Evolutionary conservation across 2,113 vertebrate genomes (phyloP).

Genomic region (Ornithorhynchus anatinus): DNA sequence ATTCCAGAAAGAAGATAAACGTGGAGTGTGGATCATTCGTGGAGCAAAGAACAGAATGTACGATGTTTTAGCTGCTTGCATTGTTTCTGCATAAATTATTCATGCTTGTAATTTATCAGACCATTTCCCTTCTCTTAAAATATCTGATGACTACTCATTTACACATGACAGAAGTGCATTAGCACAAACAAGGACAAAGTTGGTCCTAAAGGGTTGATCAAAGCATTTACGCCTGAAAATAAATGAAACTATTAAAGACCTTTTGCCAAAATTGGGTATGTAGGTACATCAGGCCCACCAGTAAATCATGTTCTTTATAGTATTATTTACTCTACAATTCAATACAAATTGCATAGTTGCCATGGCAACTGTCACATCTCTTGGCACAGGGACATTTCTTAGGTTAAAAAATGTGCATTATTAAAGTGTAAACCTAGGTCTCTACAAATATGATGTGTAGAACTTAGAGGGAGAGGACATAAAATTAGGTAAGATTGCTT

Average conservation of each 20-base stretch:
- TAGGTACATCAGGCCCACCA: conserved; percentile 42
- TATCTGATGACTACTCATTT: conserved; percentile 59
- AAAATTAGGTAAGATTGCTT: too few species aligned
- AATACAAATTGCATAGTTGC: conserved; percentile 46
- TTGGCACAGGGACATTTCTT: conserved; percentile 44
- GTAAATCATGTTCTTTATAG: conserved; percentile 27
- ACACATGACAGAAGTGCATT: conserved; percentile 28
- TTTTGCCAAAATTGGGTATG: background rate
- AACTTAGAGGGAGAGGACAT: too few species aligned
- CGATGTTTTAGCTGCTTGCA: conserved; percentile 55
- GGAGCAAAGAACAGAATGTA: conserved; percentile 42
- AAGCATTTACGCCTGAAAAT: conserved; percentile 9
- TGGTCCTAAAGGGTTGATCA: conserved; percentile 38
- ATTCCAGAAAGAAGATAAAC: too few species aligned
- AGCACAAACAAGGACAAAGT: conserved; percentile 31
- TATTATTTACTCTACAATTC: conserved; percentile 53
- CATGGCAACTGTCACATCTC: conserved; percentile 40
- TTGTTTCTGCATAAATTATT: conserved; percentile 71
- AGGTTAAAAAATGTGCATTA: conserved; percentile 41
- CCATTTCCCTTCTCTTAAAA: conserved; percentile 58
- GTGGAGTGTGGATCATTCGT: conserved; percentile 50
- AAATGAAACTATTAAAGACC: conserved; percentile 40
- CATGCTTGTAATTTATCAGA: conserved; percentile 65
- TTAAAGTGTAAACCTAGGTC: conserved; percentile 29
- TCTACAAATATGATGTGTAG: background rate